These are phyloP conservation scores for Prunella fulvescens DNA, from an alignment of 2,113 vertebrate genomes.

Conservation along the genomic window DNA sequence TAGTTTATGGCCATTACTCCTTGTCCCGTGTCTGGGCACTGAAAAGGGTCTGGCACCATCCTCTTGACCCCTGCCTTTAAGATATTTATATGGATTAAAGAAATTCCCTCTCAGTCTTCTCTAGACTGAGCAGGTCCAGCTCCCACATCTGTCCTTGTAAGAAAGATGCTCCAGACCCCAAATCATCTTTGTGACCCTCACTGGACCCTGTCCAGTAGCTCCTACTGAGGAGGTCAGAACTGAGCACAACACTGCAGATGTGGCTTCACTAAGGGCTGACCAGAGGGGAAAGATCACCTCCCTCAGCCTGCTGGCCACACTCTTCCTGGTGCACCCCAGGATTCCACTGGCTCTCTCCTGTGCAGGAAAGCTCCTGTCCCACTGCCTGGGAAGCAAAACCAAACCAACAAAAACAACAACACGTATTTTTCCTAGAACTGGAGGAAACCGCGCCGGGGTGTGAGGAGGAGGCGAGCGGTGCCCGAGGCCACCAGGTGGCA, in stretches of 20 bases:
- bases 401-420: fast-evolving
- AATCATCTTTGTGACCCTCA: not conserved
- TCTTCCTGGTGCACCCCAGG: not conserved
- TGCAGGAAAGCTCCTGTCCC: not conserved
- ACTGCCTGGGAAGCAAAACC: not conserved
- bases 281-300: not conserved
- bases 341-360: too few species aligned
- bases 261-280: fast-evolving
- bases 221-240: not conserved
- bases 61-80: not conserved
- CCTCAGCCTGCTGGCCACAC: fast-evolving
- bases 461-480: not conserved
- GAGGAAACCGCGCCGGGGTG: fast-evolving
- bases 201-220: too few species aligned
- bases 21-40: not conserved
- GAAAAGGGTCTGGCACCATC: not conserved
- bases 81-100: not conserved
- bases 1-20: not conserved
- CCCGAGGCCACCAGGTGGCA: not conserved
- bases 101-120: not conserved
- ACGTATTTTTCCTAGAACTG: fast-evolving
- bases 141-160: not conserved
- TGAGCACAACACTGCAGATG: not conserved
- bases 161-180: not conserved
- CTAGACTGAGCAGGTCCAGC: not conserved